Conservation (phyloP, 2,113 vertebrate species). For the Python bivittatus region DNA sequence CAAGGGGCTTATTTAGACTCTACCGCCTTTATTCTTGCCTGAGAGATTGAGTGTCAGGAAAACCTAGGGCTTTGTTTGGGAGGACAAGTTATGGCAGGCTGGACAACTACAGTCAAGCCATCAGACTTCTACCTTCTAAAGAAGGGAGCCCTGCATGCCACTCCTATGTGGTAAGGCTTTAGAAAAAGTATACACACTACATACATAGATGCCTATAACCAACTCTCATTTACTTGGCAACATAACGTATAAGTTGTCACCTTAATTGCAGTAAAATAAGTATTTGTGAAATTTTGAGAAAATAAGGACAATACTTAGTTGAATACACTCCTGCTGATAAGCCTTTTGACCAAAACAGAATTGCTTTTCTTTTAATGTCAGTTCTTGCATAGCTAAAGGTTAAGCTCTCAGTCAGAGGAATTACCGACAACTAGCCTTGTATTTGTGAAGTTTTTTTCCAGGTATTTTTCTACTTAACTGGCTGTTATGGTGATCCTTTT, state of each 20-base stretch:
- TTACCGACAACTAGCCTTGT: neutral
- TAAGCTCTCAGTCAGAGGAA: neutral
- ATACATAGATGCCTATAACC: neutral
- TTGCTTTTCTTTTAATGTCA: neutral
- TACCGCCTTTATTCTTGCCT: slow-evolving; percentile 25
- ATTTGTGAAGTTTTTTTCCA: neutral
- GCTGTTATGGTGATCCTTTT: neutral
- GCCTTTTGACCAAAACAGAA: neutral
- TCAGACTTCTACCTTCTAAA: neutral
- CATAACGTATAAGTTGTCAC: neutral
- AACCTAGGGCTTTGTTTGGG: slow-evolving; percentile 28
- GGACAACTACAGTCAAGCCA: neutral
- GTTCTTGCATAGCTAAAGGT: neutral
- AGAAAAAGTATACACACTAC: neutral
- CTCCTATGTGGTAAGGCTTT: neutral
- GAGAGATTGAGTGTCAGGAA: slow-evolving; percentile 20
- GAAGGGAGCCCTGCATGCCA: neutral
- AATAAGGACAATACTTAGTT: neutral
- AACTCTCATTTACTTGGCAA: neutral
- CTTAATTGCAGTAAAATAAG: neutral
- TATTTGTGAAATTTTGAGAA: neutral
- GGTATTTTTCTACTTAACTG: neutral
- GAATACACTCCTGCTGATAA: neutral
- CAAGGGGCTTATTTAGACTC: slow-evolving; percentile 20
- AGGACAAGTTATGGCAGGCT: slow-evolving; percentile 9